phyloP scores from a whole-genome alignment of 2,113 vertebrate genomes.

The Thalassoma bifasciatum region DNA sequence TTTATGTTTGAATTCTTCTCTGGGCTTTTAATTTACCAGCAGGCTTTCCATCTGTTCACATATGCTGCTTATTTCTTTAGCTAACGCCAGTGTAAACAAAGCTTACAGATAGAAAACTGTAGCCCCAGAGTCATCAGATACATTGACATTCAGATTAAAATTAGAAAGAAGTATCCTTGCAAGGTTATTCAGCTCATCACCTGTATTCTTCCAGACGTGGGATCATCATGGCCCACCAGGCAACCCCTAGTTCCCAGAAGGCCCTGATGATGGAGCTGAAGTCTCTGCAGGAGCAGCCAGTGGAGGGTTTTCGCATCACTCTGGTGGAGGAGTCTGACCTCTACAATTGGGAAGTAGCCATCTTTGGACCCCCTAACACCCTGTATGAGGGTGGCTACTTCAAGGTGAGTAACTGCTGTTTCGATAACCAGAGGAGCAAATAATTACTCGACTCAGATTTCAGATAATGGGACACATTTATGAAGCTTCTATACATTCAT shows the following conservation, averaged over 20 bases:
- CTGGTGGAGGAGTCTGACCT: constrained; percentile 95
- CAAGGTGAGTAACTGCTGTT: constrained; percentile 84
- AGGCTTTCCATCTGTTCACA: background rate
- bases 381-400: constrained; percentile 96
- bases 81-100: constrained; percentile 5
- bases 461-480: background rate
- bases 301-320: constrained; percentile 95
- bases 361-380: constrained; percentile 95
- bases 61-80: background rate
- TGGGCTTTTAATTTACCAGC: constrained; percentile 7
- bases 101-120: background rate
- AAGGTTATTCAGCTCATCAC: background rate
- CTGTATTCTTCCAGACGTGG: constrained; percentile 47
- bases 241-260: constrained; percentile 96
- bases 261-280: constrained; percentile 97
- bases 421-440: background rate
- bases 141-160: background rate
- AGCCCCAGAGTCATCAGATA: background rate
- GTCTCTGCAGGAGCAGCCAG: constrained; percentile 93
- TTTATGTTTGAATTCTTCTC: constrained; percentile 18
- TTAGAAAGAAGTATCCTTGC: background rate
- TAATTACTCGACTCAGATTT: background rate
- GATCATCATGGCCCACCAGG: constrained; percentile 92
- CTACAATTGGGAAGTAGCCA: constrained; percentile 97
- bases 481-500: background rate